phyloP scores from a whole-genome alignment of 2,113 vertebrate species.

The Patagioenas fasciata region DNA sequence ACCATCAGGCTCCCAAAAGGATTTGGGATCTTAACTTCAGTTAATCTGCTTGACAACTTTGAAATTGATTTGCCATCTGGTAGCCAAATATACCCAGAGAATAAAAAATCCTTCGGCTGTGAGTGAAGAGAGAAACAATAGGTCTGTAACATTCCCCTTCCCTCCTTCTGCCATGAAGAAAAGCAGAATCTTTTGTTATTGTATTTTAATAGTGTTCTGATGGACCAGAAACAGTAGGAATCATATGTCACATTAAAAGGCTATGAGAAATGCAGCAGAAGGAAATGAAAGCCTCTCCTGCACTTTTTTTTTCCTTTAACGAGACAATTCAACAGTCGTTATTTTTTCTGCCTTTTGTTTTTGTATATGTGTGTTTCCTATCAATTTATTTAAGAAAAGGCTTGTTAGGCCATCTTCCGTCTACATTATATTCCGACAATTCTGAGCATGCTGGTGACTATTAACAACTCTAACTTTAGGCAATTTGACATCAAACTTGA shows the following conservation, averaged over 20 bases:
- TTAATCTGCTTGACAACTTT: constrained; percentile 32
- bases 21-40: constrained; percentile 24
- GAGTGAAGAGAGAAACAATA: neutral
- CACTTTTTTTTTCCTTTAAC: neutral
- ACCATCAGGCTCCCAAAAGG: neutral
- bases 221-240: neutral
- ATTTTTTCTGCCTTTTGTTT: neutral
- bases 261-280: neutral
- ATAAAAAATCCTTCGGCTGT: neutral
- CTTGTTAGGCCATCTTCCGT: neutral
- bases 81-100: neutral
- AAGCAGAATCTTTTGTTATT: neutral
- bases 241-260: neutral
- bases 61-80: constrained; percentile 28
- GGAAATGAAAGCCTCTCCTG: neutral
- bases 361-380: neutral
- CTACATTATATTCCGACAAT: neutral
- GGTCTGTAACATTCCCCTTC: neutral
- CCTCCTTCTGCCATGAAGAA: neutral
- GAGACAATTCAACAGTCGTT: neutral
- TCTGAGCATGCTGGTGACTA: neutral
- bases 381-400: neutral
- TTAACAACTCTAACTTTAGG: neutral
- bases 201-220: neutral
- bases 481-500: neutral